Percentiles rank a stretch among this genome's conserved stretches.
These are phyloP conservation scores for Gymnothorax reevesii DNA, from an alignment of 2,797 vertebrate genomes.

Conservation along the genomic window DNA sequence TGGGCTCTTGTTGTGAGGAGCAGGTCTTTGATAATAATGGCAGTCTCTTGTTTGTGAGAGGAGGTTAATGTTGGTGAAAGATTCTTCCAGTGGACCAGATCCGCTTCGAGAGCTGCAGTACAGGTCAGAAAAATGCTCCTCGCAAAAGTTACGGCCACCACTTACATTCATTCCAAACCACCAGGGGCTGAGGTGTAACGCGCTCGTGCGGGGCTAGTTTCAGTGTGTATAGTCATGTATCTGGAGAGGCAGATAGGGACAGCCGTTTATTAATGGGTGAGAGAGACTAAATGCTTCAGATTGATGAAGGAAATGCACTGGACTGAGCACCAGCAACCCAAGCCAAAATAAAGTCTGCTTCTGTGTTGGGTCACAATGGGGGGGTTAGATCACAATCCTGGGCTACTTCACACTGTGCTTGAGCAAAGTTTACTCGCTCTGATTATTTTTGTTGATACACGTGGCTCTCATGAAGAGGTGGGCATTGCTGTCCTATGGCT, in stretches of 20 bases:
- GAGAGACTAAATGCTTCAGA: neutral
- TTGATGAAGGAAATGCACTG: neutral
- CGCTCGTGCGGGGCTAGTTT: no score
- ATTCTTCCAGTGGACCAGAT: no score
- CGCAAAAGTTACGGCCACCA: no score
- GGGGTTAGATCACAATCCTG: neutral
- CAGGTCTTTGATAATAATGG: no score
- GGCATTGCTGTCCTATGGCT: neutral
- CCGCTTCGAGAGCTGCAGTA: no score
- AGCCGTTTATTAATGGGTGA: neutral
- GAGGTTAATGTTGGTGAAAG: no score
- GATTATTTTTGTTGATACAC: neutral
- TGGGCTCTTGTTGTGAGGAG: no score
- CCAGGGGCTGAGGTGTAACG: no score
- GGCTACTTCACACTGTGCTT: no score
- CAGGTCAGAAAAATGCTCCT: no score
- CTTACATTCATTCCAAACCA: no score
- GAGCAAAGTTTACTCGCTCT: neutral
- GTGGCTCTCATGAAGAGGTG: neutral
- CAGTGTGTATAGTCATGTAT: neutral
- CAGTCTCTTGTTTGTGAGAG: no score
- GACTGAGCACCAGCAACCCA: neutral
- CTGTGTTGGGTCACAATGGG: neutral
- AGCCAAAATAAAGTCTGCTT: neutral
- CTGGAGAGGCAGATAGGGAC: neutral